Base-by-base conservation (phyloP, 2,797 vertebrate species). In the Rhinichthys osculus region DNA sequence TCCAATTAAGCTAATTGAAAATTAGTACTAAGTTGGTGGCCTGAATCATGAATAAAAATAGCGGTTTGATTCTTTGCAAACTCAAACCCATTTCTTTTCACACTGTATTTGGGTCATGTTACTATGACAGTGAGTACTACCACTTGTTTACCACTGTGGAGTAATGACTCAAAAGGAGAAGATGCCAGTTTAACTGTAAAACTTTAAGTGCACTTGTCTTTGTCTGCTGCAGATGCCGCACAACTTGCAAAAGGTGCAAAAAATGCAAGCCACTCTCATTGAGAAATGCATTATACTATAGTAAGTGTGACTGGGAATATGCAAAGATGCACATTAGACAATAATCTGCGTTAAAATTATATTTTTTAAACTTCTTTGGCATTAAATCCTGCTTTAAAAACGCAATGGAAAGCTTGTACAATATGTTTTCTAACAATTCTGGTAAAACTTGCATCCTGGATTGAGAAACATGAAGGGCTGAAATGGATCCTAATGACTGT, bases 131-230 rank as follows among this genome's bases (percentile, higher is more conserved):
- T 52, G 17, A 74, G 30, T 16, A 57, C 50, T 35, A 54, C 7
- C 33, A 14, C 8, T 38, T 21, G 33, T 69, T 69, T n/a, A 40
- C 21, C 33, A 59, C 7, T 38, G 30, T 1, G 3, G 35, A 78
- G 74, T 59, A 59, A n/a, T 59, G 74, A 78, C 52, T 78, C 50
- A n/a, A 35, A 54, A 35, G 11, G 50, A 54, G n/a, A 27, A 72
- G 9, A 77, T n/a, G 74, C 1, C 13, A 38, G 33, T n/a, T 57
- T 14, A 77, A 77, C 52, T n/a, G 74, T 38, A 5, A 77, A 57
- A 57, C 21, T 47, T 44, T 44, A 42, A n/a, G 16, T 74, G 27
- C 42, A 73, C 27, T 47, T 30, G 70, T 1, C 3, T 3, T 38
- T 77, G 73, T 57, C 0, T 7, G 8, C 27, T 52, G 52, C 52